Evolutionary conservation across 2,113 vertebrate genomes (phyloP).

Genomic region (Mus pahari): DNA sequence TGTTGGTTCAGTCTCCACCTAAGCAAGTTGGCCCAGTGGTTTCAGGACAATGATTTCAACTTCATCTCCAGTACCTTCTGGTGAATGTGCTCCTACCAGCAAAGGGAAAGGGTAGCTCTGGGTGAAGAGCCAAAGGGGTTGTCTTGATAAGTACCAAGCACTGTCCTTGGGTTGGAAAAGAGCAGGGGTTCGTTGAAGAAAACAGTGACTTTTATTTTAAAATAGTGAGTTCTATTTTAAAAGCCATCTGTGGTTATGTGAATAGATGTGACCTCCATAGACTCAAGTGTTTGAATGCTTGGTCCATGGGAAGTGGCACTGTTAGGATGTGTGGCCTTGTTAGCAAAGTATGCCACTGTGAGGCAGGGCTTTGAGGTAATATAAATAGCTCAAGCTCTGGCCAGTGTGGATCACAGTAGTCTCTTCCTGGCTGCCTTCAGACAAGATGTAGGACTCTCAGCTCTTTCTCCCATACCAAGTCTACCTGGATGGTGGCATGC

Average conservation of each 20-base stretch:
- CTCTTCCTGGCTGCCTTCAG: too few species aligned
- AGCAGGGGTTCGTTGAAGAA: background rate
- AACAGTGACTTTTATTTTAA: background rate
- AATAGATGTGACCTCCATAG: too few species aligned
- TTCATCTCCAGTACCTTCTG: fast-evolving
- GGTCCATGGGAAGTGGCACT: too few species aligned
- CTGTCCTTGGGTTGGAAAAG: background rate
- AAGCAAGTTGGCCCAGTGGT: background rate
- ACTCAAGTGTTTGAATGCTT: too few species aligned
- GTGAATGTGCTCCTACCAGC: fast-evolving
- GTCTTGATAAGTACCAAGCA: background rate
- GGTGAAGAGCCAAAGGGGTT: background rate
- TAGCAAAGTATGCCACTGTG: too few species aligned
- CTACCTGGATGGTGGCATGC: too few species aligned
- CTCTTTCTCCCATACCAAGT: too few species aligned
- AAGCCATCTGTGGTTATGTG: background rate
- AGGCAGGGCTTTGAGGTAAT: too few species aligned
- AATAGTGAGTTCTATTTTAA: background rate
- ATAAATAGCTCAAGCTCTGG: too few species aligned
- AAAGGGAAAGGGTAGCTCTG: background rate
- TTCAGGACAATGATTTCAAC: background rate
- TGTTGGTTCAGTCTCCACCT: background rate
- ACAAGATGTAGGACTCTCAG: too few species aligned
- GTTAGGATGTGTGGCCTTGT: too few species aligned
- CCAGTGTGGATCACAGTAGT: too few species aligned